Evolutionary conservation across 2,797 vertebrate genomes (phyloP).

Genomic region (Craterocephalus amniculus): DNA sequence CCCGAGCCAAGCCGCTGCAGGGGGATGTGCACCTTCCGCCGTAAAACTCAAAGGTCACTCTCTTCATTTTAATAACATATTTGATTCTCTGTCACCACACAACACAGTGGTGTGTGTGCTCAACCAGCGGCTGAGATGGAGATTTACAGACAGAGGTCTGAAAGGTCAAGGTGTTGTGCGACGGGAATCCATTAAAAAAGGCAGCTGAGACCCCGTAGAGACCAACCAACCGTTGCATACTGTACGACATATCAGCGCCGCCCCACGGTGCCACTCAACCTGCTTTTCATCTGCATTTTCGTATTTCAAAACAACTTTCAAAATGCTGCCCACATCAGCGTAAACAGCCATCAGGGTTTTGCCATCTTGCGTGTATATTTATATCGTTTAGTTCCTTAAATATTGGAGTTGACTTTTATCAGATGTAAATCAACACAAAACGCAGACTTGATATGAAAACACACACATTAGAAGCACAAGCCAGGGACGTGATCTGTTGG

Average conservation of each 20-base stretch:
- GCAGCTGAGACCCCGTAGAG: slow-evolving; percentile 26
- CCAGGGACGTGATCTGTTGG: neutral
- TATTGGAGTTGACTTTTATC: neutral
- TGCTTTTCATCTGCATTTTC: slow-evolving; percentile 16
- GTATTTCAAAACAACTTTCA: slow-evolving; percentile 8
- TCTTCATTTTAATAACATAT: slow-evolving; percentile 25
- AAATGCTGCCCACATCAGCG: neutral
- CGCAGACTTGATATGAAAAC: neutral
- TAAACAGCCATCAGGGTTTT: neutral
- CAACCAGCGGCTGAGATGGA: slow-evolving; percentile 26
- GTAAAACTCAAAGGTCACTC: slow-evolving; percentile 43
- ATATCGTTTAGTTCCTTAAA: neutral
- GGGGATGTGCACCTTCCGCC: slow-evolving; percentile 5
- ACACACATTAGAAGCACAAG: neutral
- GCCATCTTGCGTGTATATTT: neutral
- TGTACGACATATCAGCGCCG: neutral
- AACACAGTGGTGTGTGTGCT: slow-evolving; percentile 36
- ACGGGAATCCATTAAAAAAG: slow-evolving; percentile 26
- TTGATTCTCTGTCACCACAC: slow-evolving; percentile 19
- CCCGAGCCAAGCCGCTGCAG: neutral
- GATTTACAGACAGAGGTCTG: slow-evolving; percentile 44
- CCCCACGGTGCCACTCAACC: neutral
- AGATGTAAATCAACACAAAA: neutral
- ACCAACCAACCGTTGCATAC: slow-evolving; percentile 23
- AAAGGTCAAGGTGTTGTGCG: slow-evolving; percentile 18